Evolutionary conservation across 1,140 invertebrate species (phyloP).

Genomic region (Bombus huntii): DNA sequence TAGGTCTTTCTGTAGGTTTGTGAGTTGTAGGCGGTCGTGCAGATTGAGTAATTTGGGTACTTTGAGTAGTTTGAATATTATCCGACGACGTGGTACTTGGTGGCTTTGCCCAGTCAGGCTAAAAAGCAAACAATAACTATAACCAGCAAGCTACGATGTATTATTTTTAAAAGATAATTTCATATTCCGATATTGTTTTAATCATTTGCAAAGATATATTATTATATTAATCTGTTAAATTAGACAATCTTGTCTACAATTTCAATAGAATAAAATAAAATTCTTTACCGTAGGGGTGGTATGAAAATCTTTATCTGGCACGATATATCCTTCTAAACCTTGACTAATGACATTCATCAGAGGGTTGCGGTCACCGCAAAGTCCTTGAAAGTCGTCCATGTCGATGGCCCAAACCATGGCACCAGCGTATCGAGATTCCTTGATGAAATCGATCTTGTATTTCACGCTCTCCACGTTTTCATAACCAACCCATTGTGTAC

Average conservation of each 20-base stretch:
- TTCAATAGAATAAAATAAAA: neutral
- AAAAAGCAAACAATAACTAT: conserved; percentile 39
- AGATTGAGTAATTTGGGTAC: neutral
- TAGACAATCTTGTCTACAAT: too few relatives aligned
- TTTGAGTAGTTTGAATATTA: conserved; percentile 27
- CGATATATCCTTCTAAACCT: conserved; percentile 89
- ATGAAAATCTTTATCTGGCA: conserved; percentile 86
- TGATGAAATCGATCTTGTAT: conserved; percentile 94
- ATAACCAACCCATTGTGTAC: conserved; percentile 95
- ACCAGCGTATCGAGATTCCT: conserved; percentile 90
- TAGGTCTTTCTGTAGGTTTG: conserved; percentile 21
- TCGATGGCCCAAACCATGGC: conserved; percentile 96
- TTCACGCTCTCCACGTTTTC: conserved; percentile 91
- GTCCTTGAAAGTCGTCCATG: conserved; percentile 92
- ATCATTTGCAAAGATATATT: too few relatives aligned
- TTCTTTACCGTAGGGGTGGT: conserved; percentile 87
- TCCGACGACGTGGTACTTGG: conserved; percentile 84
- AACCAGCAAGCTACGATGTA: too few relatives aligned
- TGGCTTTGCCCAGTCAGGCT: conserved; percentile 88
- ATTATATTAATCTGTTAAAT: neutral
- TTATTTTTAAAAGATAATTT: too few relatives aligned
- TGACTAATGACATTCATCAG: conserved; percentile 88
- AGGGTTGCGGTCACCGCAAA: conserved; percentile 89
- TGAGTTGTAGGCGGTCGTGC: neutral
- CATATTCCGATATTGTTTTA: neutral